Base-by-base conservation (phyloP, 2,797 vertebrate genomes). In the Ataeniobius toweri region DNA sequence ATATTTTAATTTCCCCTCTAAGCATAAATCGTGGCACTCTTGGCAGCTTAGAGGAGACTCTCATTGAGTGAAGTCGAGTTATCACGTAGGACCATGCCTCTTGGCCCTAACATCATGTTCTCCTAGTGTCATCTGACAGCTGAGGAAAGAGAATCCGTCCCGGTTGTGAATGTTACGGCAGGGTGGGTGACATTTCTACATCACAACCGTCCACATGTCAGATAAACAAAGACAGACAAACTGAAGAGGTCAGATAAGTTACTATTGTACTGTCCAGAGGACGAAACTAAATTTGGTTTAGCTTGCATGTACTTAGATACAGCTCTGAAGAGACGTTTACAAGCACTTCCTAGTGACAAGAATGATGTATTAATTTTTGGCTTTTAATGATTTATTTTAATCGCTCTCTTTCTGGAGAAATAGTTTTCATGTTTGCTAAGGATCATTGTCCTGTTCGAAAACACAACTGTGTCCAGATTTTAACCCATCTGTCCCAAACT, bases 1-100 rank as follows among this genome's bases (percentile, higher is more conserved):
- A 74, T 89, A 85, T 88, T 92, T 91, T 85, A 14, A 74, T 73
- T 83, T 79, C 59, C 73, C 70, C 72, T 78, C 50, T 76, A 84
- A 88, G 78, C 58, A 79, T 88, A 74, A 91, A 80, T 78, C 69
- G 77, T 5, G 83, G 79, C 9, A 1, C 79, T 80, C 20, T 16
- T 16, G 18, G 76, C 74, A 81, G 83, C 80, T 91, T 85, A 82
- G 84, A 84, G 75, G 80, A 69, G 83, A 76, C 89, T 36, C 89
- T 89, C 86, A 83, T 83, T 88, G 81, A 90, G 63, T 77, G 76
- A 87, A 88, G 86, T 89, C 89, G 71, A 85, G 74, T 92, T 88
- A 89, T 93, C 93, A 94, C 90, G 85, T 93, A 92, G 86, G 77
- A 73, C 81, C 82, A 77, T 86, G 91, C 82, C 81, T 88, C 74